Evolutionary conservation across 2,888 invertebrate species (phyloP).

Genomic region (Eurois occulta): DNA sequence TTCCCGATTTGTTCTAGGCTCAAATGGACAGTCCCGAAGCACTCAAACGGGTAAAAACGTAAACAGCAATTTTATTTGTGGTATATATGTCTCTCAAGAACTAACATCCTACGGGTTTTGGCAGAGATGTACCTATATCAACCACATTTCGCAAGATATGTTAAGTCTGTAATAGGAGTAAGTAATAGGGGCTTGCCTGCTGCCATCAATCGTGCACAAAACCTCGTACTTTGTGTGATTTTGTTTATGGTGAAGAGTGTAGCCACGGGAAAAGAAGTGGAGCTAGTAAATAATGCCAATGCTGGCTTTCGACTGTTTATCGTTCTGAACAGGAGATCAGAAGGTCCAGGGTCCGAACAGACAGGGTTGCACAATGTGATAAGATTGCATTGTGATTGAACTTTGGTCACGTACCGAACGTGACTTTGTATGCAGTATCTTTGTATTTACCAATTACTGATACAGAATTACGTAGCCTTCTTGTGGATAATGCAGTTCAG

Average conservation of each 20-base stretch:
- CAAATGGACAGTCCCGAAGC: constrained; percentile 8
- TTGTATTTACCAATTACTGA: constrained; percentile 40
- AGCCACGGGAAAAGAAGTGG: not conserved
- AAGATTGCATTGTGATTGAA: constrained; percentile 62
- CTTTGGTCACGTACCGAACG: constrained; percentile 73
- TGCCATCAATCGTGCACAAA: not conserved
- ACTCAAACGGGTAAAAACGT: not conserved
- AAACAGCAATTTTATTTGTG: not conserved
- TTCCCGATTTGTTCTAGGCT: not conserved
- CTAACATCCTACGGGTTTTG: too few species aligned
- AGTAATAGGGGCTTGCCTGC: not conserved
- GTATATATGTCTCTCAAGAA: not conserved
- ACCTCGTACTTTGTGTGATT: not conserved
- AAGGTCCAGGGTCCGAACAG: not conserved
- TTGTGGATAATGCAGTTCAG: constrained; percentile 1
- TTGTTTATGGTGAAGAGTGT: not conserved
- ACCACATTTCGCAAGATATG: not conserved
- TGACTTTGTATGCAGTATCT: constrained; percentile 65
- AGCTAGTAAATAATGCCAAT: not conserved
- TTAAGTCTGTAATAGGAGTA: not conserved
- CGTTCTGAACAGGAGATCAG: not conserved
- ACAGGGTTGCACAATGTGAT: constrained; percentile 36
- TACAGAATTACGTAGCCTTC: constrained; percentile 9
- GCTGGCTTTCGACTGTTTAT: not conserved
- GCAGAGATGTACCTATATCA: not conserved